Conservation (phyloP, 2,113 vertebrate genomes). For the Rhinichthys klamathensis region DNA sequence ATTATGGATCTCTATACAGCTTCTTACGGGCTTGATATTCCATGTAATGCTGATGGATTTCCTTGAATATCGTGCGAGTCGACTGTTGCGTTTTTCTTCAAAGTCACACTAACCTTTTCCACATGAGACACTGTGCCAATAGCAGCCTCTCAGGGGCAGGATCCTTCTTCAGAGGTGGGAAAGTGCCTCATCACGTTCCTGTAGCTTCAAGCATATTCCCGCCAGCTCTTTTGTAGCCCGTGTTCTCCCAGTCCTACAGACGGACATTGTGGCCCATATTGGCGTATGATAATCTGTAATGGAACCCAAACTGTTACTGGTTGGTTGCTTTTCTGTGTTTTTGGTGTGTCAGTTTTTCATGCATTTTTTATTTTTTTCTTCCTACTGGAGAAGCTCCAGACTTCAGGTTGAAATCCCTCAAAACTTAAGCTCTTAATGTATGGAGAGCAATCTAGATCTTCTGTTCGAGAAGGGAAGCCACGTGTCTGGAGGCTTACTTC, state of each 20-base stretch:
- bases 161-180: slow-evolving; percentile 14
- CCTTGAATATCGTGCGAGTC: not conserved
- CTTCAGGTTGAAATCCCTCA: not conserved
- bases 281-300: slow-evolving; percentile 27
- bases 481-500: not conserved
- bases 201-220: slow-evolving; percentile 21
- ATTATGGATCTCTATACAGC: not conserved
- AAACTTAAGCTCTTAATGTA: slow-evolving; percentile 23
- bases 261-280: not conserved
- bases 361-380: not conserved
- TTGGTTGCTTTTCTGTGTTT: not conserved
- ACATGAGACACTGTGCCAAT: slow-evolving; percentile 50
- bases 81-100: not conserved
- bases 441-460: slow-evolving; percentile 5
- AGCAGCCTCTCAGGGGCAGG: slow-evolving; percentile 10
- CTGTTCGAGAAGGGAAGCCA: slow-evolving; percentile 5
- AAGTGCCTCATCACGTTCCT: slow-evolving; percentile 49
- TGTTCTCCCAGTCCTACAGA: not conserved
- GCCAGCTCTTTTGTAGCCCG: not conserved
- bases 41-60: not conserved
- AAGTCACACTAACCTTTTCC: not conserved
- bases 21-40: not conserved
- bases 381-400: not conserved
- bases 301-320: not conserved
- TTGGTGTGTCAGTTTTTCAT: not conserved